Evolutionary conservation across 2,888 invertebrate species (phyloP), one percentile per base, ranked within the genome.

Genomic region (Cremastinae sp.): DNA sequence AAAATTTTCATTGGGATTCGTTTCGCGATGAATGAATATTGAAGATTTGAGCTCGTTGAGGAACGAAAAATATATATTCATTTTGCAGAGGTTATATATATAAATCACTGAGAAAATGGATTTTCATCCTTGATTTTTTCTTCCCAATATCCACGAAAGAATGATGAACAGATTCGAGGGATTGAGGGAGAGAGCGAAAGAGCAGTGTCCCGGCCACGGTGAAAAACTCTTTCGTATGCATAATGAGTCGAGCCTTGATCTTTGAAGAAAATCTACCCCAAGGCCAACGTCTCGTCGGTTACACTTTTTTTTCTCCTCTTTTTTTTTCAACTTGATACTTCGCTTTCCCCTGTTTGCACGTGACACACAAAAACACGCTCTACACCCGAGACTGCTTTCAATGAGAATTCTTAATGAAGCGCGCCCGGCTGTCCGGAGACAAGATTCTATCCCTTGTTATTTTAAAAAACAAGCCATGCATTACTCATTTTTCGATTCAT

Each of bases 381-480:
- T 58, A n/a, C 64, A 34, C 36, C 53, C 65, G 22, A 34, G 71
- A 74, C 65, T 59, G 38, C 54, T 41, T 61, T 71, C 64, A 78
- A 75, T 78, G 64, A 64, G 74, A 78, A 78, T 75, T 65, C 54
- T 20, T 78, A 68, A 78, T 75, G 74, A 71, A 68, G 66, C 38
- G 38, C 45, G 54, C 58, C 49, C 18, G 59, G 36, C 51, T 71
- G 68, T 62, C 62, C 51, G 38, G 4, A 34, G n/a, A 62, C 51
- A 49, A 18, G 56, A 16, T 5, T 10, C 38, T 3, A 36, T 12
- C 12, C 12, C 41, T n/a, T 9, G 41, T 41, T 41, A 2, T 41
- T 41, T 41, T 5, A 41, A 41, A 41, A 12, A 41, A 41, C 2
- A 9, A 2, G 41, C n/a, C n/a, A 41, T 41, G 12, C 41, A 41